Base-by-base conservation (phyloP, 2,888 invertebrate species). In the Notodonta dromedarius region DNA sequence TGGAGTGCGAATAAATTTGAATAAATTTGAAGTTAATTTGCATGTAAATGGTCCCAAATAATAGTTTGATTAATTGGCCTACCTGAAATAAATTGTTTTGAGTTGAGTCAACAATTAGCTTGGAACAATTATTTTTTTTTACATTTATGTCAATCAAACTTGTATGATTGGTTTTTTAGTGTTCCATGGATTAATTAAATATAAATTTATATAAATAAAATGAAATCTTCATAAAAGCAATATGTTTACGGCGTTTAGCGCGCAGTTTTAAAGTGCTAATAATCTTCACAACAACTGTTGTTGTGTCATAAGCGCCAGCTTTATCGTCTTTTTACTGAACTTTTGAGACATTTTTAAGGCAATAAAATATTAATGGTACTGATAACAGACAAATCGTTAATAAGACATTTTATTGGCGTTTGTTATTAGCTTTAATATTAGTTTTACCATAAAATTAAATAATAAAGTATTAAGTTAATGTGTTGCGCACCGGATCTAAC, bases 1-100 rank as follows among this genome's bases (percentile, higher is more conserved):
- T 60, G 52, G 57, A 65, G 54, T 44, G 46, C 53, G 71, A 60
- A 74, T 73, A 76, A 39, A 76, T 73, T 73, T 65, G 61, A 71
- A 71, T 76, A 39, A 12, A 8, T 74, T 76, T 66, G 68, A 68
- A 66, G 57, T 67, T 66, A 35, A 61, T 64, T 60, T 52, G 52
- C 52, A 52, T 52, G 50, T 50, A 16, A 16, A 16, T 50, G 14
- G 50, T 16, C 8, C 0, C 9, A n/a, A 46, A 46, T 46, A n/a
- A 46, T 46, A 46, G 46, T 46, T 6, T n/a, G 13, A 46, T n/a
- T 46, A 11, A 11, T 2, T 46, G 13, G 4, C 5, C 13, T n/a
- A 5, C 4, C 46, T n/a, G n/a, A 11, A 42, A 46, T 46, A 46
- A 46, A 12, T 42, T 42, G 42, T 11, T 42, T 42, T 42, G 11